Conservation (phyloP, 2,113 vertebrate genomes). For the Rhipidura dahli region DNA sequence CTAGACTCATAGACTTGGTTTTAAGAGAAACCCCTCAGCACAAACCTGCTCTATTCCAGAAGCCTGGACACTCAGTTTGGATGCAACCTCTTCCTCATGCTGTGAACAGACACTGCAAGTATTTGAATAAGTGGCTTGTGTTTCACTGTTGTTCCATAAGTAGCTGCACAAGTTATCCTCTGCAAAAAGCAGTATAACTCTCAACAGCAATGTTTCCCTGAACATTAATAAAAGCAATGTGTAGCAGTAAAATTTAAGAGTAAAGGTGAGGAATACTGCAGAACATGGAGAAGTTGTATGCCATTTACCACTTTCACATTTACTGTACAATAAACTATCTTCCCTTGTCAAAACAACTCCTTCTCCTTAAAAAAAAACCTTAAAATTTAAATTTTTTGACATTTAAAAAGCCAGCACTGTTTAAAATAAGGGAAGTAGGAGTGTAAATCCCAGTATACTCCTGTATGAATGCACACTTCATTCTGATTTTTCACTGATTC, state of each 20-base stretch:
- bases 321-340: neutral
- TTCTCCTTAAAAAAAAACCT: neutral
- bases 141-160: neutral
- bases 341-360: slow-evolving; percentile 26
- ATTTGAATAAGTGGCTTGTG: neutral
- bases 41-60: neutral
- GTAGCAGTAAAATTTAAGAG: neutral
- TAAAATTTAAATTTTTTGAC: slow-evolving; percentile 28
- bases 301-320: neutral
- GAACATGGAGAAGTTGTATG: neutral
- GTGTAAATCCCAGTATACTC: slow-evolving; percentile 39
- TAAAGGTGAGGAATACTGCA: neutral
- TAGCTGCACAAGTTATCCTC: neutral
- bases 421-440: slow-evolving; percentile 56
- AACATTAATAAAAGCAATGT: neutral
- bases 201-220: neutral
- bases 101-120: neutral
- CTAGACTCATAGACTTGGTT: neutral
- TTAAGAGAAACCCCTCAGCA: neutral
- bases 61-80: neutral
- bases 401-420: slow-evolving; percentile 31
- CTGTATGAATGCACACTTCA: slow-evolving; percentile 40
- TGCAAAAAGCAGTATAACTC: neutral
- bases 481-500: slow-evolving; percentile 64
- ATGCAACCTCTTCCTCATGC: neutral